Evolutionary conservation across 2,888 invertebrate genomes (phyloP).

Genomic region (Drosophila longiperda): DNA sequence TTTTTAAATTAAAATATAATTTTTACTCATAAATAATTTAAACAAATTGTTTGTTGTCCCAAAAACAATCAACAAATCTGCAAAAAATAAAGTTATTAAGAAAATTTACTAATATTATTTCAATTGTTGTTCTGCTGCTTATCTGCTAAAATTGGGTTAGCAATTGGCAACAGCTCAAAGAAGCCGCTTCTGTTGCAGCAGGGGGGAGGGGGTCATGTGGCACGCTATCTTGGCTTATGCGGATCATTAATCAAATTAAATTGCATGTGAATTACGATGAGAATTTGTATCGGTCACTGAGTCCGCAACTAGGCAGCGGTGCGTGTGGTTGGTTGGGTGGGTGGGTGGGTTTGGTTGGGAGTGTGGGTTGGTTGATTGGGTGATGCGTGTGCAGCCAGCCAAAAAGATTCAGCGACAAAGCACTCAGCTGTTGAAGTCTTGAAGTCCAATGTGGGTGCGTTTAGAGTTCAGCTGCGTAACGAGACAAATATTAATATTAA

Average conservation of each 20-base stretch:
- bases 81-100: not conserved
- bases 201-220: not conserved
- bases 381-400: conserved; percentile 45
- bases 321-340: conserved; percentile 21
- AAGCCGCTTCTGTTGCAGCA: conserved; percentile 8
- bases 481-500: not conserved
- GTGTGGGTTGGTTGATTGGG: not conserved
- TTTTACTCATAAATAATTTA: not conserved
- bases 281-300: conserved; percentile 55
- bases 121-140: not conserved
- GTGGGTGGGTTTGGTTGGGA: not conserved
- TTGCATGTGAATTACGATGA: conserved; percentile 64
- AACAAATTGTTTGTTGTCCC: not conserved
- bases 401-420: conserved; percentile 52
- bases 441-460: not conserved
- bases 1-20: not conserved
- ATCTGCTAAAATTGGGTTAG: conserved; percentile 43
- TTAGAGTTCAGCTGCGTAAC: not conserved
- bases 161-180: conserved; percentile 33
- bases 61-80: not conserved
- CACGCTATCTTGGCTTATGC: conserved; percentile 66
- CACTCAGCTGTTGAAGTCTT: conserved; percentile 20
- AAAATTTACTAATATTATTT: not conserved
- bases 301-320: conserved; percentile 53
- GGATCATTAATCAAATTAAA: conserved; percentile 78